A percentile compares a stretch with the other conserved stretches of the same genome.
Evolutionary conservation across 2,113 vertebrate species (phyloP).

Genomic region (Haemorhous mexicanus): DNA sequence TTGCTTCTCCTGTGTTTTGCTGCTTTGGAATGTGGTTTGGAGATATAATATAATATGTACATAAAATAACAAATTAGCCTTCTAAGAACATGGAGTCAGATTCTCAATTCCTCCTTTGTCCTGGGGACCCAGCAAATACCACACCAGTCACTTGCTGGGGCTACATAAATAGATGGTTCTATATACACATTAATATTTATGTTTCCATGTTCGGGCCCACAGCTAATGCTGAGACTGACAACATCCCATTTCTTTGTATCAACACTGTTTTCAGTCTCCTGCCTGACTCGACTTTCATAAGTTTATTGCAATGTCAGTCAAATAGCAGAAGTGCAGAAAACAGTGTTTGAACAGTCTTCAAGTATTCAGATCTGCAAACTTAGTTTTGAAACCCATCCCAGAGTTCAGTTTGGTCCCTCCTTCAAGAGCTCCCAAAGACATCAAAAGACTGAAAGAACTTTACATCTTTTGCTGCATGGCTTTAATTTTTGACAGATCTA

Average conservation of each 20-base stretch:
- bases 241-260: not conserved
- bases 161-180: not conserved
- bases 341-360: not conserved
- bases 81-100: too few species aligned
- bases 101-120: too few species aligned
- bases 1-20: too few species aligned
- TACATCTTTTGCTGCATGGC: not conserved
- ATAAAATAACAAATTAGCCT: too few species aligned
- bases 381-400: not conserved
- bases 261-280: not conserved
- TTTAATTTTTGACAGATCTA: not conserved
- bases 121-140: too few species aligned
- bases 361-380: not conserved
- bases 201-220: not conserved
- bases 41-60: too few species aligned
- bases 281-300: not conserved
- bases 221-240: not conserved
- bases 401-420: not conserved
- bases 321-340: not conserved
- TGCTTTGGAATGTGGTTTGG: too few species aligned
- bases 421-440: not conserved
- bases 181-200: not conserved
- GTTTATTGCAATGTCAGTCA: not conserved
- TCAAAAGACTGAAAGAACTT: not conserved
- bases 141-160: not conserved